Evolutionary conservation across 1,140 invertebrate species (phyloP).

Genomic region (Drosophila nannoptera): DNA sequence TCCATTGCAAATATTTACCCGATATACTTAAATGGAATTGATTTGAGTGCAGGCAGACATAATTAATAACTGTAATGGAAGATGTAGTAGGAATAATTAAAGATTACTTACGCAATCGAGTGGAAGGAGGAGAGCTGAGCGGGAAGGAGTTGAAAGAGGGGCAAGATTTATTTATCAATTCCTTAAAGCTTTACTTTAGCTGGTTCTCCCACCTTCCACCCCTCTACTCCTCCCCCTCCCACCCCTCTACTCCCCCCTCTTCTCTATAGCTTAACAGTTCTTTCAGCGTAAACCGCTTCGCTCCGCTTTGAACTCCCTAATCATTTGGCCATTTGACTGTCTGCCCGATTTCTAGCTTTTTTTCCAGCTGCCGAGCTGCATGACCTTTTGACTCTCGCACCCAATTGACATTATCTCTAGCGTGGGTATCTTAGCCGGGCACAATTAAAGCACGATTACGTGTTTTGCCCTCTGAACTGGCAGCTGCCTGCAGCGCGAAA

Average conservation of each 20-base stretch:
- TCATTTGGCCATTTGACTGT: slow-evolving; percentile 28
- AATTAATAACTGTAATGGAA: no score
- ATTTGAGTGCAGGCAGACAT: no score
- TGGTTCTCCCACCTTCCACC: no score
- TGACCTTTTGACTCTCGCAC: slow-evolving; percentile 21
- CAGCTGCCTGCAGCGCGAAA: background rate
- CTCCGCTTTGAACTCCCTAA: background rate
- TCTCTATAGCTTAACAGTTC: no score
- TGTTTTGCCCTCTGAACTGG: background rate
- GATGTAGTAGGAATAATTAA: background rate
- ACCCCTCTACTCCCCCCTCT: no score
- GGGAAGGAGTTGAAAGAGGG: no score
- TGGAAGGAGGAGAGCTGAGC: no score
- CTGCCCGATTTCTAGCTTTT: slow-evolving; percentile 2
- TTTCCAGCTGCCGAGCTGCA: background rate
- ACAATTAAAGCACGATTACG: slow-evolving; percentile 28
- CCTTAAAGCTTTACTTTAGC: no score
- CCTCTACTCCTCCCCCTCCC: no score
- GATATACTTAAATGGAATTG: no score
- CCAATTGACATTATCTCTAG: slow-evolving; percentile 15
- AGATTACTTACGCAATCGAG: background rate
- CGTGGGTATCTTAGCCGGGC: slow-evolving; percentile 9
- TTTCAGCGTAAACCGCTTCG: background rate
- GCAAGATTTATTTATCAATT: no score
- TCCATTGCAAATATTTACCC: background rate